Base-by-base conservation (phyloP, 2,797 vertebrate species). In the Ctenosaura bakeri region DNA sequence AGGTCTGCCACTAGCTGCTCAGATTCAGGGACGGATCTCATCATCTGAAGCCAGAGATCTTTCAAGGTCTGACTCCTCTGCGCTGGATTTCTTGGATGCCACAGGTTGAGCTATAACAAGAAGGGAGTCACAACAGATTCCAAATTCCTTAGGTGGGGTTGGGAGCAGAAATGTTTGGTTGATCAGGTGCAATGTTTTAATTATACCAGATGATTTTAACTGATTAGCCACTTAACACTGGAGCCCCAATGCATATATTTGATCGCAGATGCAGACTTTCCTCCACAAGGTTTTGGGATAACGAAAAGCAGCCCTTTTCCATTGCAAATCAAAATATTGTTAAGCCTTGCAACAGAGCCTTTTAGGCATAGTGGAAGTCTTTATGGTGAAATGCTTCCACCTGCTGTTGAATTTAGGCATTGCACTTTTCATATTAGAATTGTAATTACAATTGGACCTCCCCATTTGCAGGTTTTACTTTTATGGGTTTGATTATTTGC, bases 351-450 rank as follows among this genome's bases (percentile, higher is more conserved):
- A 35, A 0, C 6, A 35, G 32, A 35, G 16, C 6, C 12, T 18
- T 62, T 83, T 62, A 22, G 54, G 13, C 6, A 14, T 16, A 52
- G 10, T 50, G 32, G 1, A 29, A 35, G 16, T 62, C 78, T 73
- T 90, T 59, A 29, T 64, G 35, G 78, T 62, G 73, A 64, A 86
- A 90, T 62, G 54, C 89, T 86, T 42, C 84, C 26, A 50, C 78
- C 84, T 90, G 77, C 77, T 86, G 84, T 64, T 86, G 85, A 82
- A 64, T 50, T 1, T 2, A 80, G 77, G 78, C 12, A 73, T n/a
- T 86, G 52, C 76, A 59, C 1, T 1, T 38, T 64, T 42, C 42
- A 42, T 42, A 42, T 42, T 42, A 42, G 42, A 42, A 42, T 42
- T 42, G 42, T 42, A 3, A 42, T 42, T 42, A 42, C 42, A 42